Evolutionary conservation across 2,888 invertebrate species (phyloP), one percentile per base, ranked within the genome.

Genomic region (Leptinotarsa tumamoca): DNA sequence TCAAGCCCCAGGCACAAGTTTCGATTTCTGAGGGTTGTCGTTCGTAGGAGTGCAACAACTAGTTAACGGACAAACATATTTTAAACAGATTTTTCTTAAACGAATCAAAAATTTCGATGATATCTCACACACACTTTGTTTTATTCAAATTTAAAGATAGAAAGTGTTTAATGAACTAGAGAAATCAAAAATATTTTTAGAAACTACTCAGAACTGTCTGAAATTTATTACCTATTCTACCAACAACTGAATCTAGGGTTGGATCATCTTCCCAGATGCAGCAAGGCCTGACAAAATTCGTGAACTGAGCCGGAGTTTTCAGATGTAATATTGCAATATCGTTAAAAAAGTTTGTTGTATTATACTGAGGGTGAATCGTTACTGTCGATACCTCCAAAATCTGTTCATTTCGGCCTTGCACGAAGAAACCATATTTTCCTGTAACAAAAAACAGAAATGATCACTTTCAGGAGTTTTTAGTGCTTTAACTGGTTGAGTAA

Each of bases 241-340:
- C 79, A 17, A 84, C 74, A 27, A 87, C 72, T 23, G 71, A 56
- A 66, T 80, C 80, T 14, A 86, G 21, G 67, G 84, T 80, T n/a
- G 63, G 75, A 49, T 33, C 66, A 49, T 76, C 79, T 18, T 81
- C 79, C 93, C 93, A 93, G 0, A 93, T 86, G 79, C 93, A 93
- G 54, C 90, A 89, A 1, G 92, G 91, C 58, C 90, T 88, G 50
- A 93, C 91, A 78, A 86, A 89, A 2, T 86, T 83, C 49, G 87
- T 91, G 78, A 90, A 90, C 71, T 89, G 86, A 0, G 91, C 90
- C 0, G 85, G 82, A 17, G 87, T 87, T 7, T 88, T 86, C 66
- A 93, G 83, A 4, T 90, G 89, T 13, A 93, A 80, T 10, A 93
- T 83, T 0, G 91, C 88, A 58, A 93, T 88, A 82, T 93, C 93